These are phyloP conservation scores for Diorhabda sublineata DNA, from an alignment of 1,140 invertebrate genomes.

Conservation along the genomic window DNA sequence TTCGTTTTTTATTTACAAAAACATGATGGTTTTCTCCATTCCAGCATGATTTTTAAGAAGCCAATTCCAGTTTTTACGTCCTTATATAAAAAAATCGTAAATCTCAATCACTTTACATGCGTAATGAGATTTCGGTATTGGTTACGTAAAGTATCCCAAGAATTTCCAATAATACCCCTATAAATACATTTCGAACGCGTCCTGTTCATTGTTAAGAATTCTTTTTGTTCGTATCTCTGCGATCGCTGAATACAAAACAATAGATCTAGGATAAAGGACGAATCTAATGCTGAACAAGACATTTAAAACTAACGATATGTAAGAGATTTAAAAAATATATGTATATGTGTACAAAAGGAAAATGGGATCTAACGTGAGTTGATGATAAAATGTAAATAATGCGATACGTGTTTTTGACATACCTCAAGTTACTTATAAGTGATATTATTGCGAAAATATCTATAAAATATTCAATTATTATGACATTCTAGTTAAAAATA, in stretches of 20 bases:
- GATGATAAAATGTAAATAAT: no score
- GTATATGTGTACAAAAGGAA: no score
- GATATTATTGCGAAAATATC: no score
- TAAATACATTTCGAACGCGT: conserved; percentile 2
- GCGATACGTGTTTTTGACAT: no score
- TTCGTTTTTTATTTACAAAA: neutral
- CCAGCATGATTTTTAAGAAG: neutral
- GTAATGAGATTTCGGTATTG: neutral
- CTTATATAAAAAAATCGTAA: neutral
- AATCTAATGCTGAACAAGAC: neutral
- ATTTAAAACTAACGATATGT: no score
- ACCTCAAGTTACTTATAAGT: no score
- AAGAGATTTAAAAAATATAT: no score
- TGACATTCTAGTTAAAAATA: no score
- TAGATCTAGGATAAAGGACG: neutral
- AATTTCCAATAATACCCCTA: neutral
- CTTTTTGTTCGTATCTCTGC: neutral
- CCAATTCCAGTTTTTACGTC: neutral
- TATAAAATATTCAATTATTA: no score
- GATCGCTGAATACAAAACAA: neutral
- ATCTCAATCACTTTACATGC: neutral
- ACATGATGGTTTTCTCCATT: neutral
- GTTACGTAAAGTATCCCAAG: neutral
- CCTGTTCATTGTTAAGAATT: neutral
- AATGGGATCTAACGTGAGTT: no score